Base-by-base conservation (phyloP, 2,888 invertebrate genomes). In the Ceramica pisi region DNA sequence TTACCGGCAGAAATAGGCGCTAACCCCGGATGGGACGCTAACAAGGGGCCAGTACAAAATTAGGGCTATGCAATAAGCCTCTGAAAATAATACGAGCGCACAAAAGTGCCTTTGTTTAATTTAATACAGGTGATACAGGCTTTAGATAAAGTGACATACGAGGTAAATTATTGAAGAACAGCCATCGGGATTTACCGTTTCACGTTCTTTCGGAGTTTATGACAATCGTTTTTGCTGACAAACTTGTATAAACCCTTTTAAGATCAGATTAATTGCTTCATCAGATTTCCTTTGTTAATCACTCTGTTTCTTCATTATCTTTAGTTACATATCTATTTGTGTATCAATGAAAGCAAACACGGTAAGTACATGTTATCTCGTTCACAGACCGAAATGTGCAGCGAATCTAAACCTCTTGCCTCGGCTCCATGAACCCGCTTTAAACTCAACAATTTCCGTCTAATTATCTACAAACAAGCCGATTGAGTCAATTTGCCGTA, bases 401-500 rank as follows among this genome's bases (percentile, higher is more conserved):
- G 19, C 14, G n/a, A 62, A 57, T 44, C 10, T 48, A 12, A 53
- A 57, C 21, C 14, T 14, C 19, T 65, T 62, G 21, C 62, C 57
- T 53, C 14, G 9, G 50, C 12, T 53, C 64, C 41, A 64, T 44
- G 26, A 21, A 23, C 31, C 31, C n/a, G n/a, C 10, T 48, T 60
- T 35, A 21, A 26, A 23, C 26, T 57, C 46, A 38, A 38, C 56
- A n/a, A 44, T 41, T 23, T 19, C 14, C 31, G 23, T 23, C 6
- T 26, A 61, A 67, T 61, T 67, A 53, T 71, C 67, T 41, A 59
- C 64, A 57, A 64, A 69, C 51, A 61, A 31, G 19, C 7, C 57
- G 63, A 69, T 61, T 66, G 44, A 48, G 53, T 35, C 65, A 65
- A 72, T 82, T 82, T 70, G 65, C 56, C 7, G 12, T 21, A 50